Percentiles rank a stretch among this genome's conserved stretches.
Evolutionary conservation across 1,140 invertebrate genomes (phyloP).

Genomic region (Philotrypesis tridentata): DNA sequence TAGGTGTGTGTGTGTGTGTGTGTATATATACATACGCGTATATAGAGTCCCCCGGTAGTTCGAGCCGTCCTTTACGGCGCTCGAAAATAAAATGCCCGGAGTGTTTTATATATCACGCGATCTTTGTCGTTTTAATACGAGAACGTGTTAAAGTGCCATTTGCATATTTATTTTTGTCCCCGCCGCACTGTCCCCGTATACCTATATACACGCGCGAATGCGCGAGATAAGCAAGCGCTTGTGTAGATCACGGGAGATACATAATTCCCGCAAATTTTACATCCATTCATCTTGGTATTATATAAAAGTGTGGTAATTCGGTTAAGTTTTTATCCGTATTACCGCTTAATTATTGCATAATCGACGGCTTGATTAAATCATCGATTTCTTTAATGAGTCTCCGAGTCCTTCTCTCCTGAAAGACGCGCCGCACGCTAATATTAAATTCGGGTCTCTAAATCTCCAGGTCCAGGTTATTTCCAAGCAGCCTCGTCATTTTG

Average conservation of each 20-base stretch:
- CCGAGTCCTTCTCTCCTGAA: too few species aligned
- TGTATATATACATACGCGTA: background rate
- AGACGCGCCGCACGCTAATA: background rate
- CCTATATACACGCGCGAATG: too few species aligned
- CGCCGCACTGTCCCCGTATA: too few species aligned
- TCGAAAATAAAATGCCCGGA: slow-evolving; percentile 8
- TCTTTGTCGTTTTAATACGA: slow-evolving; percentile 22
- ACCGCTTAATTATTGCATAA: background rate
- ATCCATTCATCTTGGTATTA: background rate
- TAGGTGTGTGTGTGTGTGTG: background rate
- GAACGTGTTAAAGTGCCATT: background rate
- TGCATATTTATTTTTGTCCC: slow-evolving; percentile 28
- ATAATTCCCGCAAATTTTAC: background rate
- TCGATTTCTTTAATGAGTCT: background rate
- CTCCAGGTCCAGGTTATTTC: background rate
- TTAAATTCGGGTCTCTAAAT: background rate
- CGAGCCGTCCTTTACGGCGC: background rate
- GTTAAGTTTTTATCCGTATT: too few species aligned
- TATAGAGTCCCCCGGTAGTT: background rate
- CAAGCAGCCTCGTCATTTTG: background rate
- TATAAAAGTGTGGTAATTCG: background rate
- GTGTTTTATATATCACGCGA: slow-evolving; percentile 20
- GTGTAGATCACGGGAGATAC: slow-evolving; percentile 14
- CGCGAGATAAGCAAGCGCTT: background rate
- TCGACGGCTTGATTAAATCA: background rate